Base-by-base conservation (phyloP, 2,113 vertebrate genomes). In the Morone saxatilis region DNA sequence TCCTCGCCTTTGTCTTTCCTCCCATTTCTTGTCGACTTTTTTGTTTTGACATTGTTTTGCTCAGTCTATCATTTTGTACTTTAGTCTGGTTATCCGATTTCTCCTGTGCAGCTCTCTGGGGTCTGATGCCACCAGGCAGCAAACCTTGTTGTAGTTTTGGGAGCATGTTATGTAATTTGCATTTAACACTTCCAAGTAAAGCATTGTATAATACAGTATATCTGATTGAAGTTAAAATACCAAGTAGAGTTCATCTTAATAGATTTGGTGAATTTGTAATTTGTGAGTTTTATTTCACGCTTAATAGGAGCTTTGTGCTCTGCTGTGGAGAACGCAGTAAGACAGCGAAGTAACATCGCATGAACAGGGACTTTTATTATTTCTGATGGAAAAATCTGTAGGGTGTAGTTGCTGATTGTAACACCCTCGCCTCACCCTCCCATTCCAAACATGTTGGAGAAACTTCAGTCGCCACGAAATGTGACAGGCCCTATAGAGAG, bases 41-140 rank as follows among this genome's bases (percentile, higher is more conserved):
- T 45, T 67, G 13, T n/a, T 25, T 41, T 48, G 45, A 60, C 31
- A 20, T 84, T 70, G 62, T 85, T 65, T 40, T 25, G 12, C 50
- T 71, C 59, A 0, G 38, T 70, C 47, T 74, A 6, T 40, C 38
- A 36, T 77, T 67, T 47, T 66, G 17, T 57, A 17, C 51, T 67
- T 25, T 25, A 25, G 51, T 43, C 43, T 19, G 59, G 45, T 10
- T 40, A 17, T 53, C 13, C 0, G 5, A 13, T 51, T 60, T 71
- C 22, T 57, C 54, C 14, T 40, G 20, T 59, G 19, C 4, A 31
- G 43, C 36, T 75, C 57, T 50, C 48, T 48, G 36, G 45, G 7
- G 53, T 62, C 56, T 73, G 65, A 84, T 56, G 56, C 48, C 70
- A 79, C 17, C 56, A 62, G 19, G 40, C 40, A 51, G 43, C 19